A percentile compares a stretch with the other conserved stretches of the same genome.
Evolutionary conservation across 2,888 invertebrate genomes (phyloP).

Genomic region (Meteorus colon): DNA sequence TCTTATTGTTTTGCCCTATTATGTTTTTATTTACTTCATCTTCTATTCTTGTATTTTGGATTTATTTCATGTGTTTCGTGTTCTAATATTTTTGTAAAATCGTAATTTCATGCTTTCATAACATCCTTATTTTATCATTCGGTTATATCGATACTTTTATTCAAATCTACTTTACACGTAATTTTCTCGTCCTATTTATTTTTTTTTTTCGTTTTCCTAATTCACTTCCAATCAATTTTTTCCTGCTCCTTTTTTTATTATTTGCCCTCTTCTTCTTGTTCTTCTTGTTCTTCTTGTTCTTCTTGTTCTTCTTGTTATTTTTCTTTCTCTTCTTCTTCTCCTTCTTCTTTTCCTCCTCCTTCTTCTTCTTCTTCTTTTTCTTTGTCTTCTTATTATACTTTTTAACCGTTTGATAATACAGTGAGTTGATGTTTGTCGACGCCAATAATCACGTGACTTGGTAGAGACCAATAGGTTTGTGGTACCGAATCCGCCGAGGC

Average conservation of each 20-base stretch:
- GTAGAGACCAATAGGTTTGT: slow-evolving; percentile 64
- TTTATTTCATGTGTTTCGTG: too few relatives aligned
- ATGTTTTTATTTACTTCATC: not conserved
- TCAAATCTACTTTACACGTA: too few relatives aligned
- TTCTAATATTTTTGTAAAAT: too few relatives aligned
- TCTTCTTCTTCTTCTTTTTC: slow-evolving; percentile 48
- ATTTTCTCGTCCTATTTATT: too few relatives aligned
- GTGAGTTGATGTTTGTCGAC: slow-evolving; percentile 43
- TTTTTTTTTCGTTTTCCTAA: too few relatives aligned
- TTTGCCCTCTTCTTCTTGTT: slow-evolving; percentile 26
- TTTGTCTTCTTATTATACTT: slow-evolving; percentile 20
- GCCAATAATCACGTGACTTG: slow-evolving; percentile 63
- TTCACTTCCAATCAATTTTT: too few relatives aligned
- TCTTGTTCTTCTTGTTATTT: not conserved
- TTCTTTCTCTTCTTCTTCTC: slow-evolving; percentile 44
- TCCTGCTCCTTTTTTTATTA: too few relatives aligned
- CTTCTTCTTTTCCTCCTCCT: slow-evolving; percentile 57
- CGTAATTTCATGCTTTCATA: too few relatives aligned
- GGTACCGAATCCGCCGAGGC: slow-evolving; percentile 67
- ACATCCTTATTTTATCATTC: too few relatives aligned
- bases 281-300: slow-evolving; percentile 44
- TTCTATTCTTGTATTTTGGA: too few relatives aligned
- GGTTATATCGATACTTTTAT: too few relatives aligned
- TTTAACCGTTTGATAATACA: slow-evolving; percentile 24
- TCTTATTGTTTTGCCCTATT: slow-evolving; percentile 34